Conservation (phyloP, 2,888 invertebrate species). For the Eumacrocentrus americanus region DNA sequence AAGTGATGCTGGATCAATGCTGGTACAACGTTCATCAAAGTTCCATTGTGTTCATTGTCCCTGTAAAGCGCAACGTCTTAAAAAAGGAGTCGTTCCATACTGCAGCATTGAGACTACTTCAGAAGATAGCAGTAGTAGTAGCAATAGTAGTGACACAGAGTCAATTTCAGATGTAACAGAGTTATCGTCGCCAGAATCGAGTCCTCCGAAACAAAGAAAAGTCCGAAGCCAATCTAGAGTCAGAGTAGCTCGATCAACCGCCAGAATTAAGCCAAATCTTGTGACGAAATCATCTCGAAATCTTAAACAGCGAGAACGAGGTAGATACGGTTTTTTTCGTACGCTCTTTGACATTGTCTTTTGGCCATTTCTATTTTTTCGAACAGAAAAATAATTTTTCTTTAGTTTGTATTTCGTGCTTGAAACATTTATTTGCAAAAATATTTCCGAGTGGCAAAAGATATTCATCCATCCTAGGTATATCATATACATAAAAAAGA, state of each 20-base stretch:
- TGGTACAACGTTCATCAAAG: no score
- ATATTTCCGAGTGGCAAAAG: background rate
- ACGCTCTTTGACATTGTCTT: constrained; percentile 51
- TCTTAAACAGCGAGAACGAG: constrained; percentile 21
- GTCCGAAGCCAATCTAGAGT: background rate
- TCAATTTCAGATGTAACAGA: background rate
- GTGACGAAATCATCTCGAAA: background rate
- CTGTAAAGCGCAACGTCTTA: no score
- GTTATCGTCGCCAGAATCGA: constrained; percentile 24
- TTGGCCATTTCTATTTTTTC: constrained; percentile 49
- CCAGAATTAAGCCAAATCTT: constrained; percentile 3
- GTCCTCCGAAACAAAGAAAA: constrained; percentile 22
- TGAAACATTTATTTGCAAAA: background rate
- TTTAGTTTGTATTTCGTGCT: background rate
- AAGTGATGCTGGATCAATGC: background rate
- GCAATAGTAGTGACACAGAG: no score
- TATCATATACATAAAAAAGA: background rate
- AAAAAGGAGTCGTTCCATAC: no score
- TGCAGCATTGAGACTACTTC: no score
- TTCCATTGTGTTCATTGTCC: no score
- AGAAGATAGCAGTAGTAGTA: constrained; percentile 25
- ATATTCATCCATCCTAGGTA: background rate
- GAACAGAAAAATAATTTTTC: constrained; percentile 33
- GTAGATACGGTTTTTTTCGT: constrained; percentile 43
- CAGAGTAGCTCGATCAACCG: background rate